Percentiles rank a stretch among this genome's conserved stretches.
Evolutionary conservation across 2,797 vertebrate species (phyloP).

Genomic region (Enteromius trimaculatus): DNA sequence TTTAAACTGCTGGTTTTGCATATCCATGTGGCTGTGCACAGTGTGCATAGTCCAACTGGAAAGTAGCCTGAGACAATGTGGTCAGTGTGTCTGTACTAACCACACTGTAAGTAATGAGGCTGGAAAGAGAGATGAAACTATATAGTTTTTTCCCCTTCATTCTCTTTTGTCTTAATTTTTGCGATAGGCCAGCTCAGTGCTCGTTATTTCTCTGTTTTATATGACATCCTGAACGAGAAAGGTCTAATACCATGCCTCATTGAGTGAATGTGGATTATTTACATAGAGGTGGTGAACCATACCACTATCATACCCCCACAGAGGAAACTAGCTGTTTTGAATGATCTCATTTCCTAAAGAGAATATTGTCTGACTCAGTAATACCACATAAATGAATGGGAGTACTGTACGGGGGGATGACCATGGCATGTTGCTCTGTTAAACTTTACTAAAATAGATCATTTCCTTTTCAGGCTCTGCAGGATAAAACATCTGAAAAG

Average conservation of each 20-base stretch:
- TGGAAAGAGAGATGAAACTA: constrained; percentile 8
- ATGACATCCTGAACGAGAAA: constrained; percentile 5
- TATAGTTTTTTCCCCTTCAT: background rate
- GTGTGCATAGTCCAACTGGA: constrained; percentile 2
- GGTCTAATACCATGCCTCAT: constrained; percentile 22
- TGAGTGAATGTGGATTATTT: constrained; percentile 16
- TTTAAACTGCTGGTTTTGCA: constrained; percentile 13
- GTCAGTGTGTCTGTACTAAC: constrained; percentile 35
- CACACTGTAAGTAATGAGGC: constrained; percentile 2
- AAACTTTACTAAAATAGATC: constrained; percentile 7
- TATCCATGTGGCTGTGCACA: constrained; percentile 22
- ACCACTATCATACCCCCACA: constrained; percentile 13
- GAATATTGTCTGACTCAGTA: constrained; percentile 43
- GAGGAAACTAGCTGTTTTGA: constrained; percentile 31
- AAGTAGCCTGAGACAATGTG: constrained; percentile 15
- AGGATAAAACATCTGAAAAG: constrained; percentile 82
- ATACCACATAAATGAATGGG: constrained; percentile 35
- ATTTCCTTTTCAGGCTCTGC: constrained; percentile 74
- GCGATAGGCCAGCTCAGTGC: background rate
- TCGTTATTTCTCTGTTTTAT: background rate
- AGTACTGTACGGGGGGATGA: background rate
- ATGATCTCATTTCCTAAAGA: constrained; percentile 30
- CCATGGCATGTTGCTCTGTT: constrained; percentile 9
- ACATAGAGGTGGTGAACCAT: background rate
- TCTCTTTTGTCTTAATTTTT: background rate